These are phyloP conservation scores for Andrena bicolor DNA, from an alignment of 2,888 invertebrate genomes.

Conservation along the genomic window DNA sequence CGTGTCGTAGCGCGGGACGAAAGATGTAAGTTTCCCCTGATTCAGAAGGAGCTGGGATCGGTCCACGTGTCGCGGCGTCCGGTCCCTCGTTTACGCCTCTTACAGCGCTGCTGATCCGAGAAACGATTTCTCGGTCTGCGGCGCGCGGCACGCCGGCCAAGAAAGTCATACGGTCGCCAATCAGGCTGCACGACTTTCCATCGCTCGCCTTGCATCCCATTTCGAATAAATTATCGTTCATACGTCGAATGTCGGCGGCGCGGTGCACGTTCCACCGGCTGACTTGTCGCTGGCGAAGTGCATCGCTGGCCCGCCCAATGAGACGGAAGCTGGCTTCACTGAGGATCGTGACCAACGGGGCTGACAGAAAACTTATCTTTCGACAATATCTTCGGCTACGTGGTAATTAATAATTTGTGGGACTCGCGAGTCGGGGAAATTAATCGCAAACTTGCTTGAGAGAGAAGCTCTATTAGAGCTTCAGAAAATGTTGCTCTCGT, in stretches of 20 bases:
- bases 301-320: slow-evolving; percentile 66
- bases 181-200: slow-evolving; percentile 69
- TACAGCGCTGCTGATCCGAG: slow-evolving; percentile 61
- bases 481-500: not conserved
- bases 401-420: not conserved
- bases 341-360: slow-evolving; percentile 54
- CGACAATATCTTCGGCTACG: not conserved
- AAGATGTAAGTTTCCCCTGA: slow-evolving; percentile 32
- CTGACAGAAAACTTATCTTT: not conserved
- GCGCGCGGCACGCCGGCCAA: slow-evolving; percentile 51
- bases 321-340: slow-evolving; percentile 71
- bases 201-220: slow-evolving; percentile 65
- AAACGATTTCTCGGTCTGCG: slow-evolving; percentile 75
- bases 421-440: not conserved
- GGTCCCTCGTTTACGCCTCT: slow-evolving; percentile 25
- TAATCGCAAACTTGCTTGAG: not conserved
- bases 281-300: slow-evolving; percentile 66
- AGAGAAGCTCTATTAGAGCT: not conserved
- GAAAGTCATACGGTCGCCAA: slow-evolving; percentile 64
- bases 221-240: slow-evolving; percentile 71
- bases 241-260: slow-evolving; percentile 57
- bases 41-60: slow-evolving; percentile 27
- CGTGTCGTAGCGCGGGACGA: slow-evolving; percentile 37
- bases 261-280: slow-evolving; percentile 45
- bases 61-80: slow-evolving; percentile 54